phyloP scores from a whole-genome alignment of 2,888 invertebrate genomes.

The Himalopsyche tibetana region DNA sequence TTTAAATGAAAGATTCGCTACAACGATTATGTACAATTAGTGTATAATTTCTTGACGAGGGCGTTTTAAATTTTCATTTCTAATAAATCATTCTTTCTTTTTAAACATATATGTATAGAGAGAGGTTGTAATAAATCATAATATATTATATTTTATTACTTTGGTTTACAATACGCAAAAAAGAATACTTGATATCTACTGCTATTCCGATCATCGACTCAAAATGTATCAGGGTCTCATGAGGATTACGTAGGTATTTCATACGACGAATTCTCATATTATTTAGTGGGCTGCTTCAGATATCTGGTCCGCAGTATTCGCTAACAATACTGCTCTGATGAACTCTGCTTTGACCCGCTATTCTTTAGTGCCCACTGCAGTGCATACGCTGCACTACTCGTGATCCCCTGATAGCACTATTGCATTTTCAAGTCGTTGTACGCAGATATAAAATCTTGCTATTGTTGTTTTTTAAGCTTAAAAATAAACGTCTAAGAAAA shows the following conservation, averaged over 20 bases:
- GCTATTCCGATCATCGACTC: not conserved
- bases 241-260: not conserved
- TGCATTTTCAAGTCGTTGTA: not conserved
- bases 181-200: not conserved
- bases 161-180: no score
- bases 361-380: constrained; percentile 14
- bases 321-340: constrained; percentile 39
- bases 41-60: no score
- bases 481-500: not conserved
- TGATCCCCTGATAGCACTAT: constrained; percentile 5
- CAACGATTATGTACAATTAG: no score
- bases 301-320: not conserved
- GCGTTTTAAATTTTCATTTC: no score
- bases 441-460: not conserved
- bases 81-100: no score
- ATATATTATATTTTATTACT: no score
- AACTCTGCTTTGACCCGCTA: constrained; percentile 12
- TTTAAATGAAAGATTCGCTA: no score
- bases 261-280: not conserved
- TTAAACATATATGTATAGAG: no score
- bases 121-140: no score
- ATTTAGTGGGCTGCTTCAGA: not conserved
- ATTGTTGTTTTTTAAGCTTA: not conserved
- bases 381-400: constrained; percentile 4
- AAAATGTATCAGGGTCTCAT: not conserved